phyloP scores from a whole-genome alignment of 2,888 invertebrate genomes.

The Aphodius granarius region DNA sequence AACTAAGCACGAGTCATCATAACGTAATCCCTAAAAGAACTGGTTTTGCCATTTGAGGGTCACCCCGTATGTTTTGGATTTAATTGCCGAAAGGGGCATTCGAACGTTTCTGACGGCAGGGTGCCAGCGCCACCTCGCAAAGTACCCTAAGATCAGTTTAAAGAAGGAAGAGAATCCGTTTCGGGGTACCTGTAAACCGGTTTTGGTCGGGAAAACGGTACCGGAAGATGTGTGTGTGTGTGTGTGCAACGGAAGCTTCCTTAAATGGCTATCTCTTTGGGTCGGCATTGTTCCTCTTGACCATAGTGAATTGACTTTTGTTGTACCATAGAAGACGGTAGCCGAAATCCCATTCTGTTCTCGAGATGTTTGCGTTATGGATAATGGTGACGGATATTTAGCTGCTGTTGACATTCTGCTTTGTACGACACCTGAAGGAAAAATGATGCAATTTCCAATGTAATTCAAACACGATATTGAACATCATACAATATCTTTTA shows the following conservation, averaged over 20 bases:
- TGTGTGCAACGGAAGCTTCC: conserved; percentile 15
- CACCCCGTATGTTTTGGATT: not conserved
- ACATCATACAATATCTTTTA: too few species aligned
- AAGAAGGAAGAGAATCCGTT: not conserved
- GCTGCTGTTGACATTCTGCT: too few species aligned
- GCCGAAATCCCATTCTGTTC: not conserved
- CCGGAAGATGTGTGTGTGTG: conserved; percentile 18
- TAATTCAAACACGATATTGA: too few species aligned
- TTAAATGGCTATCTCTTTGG: conserved; percentile 8
- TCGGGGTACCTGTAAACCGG: conserved; percentile 23
- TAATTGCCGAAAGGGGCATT: not conserved
- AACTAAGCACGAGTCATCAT: conserved; percentile 9
- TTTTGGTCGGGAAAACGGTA: conserved; percentile 5
- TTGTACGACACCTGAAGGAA: too few species aligned
- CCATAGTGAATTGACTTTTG: conserved; percentile 29
- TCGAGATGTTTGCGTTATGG: conserved; percentile 25
- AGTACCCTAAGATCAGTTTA: not conserved
- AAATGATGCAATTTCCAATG: too few species aligned
- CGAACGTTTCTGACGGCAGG: not conserved
- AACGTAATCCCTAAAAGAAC: not conserved
- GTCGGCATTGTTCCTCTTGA: conserved; percentile 22
- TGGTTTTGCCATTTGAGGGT: not conserved
- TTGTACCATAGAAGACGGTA: conserved; percentile 13
- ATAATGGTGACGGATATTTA: too few species aligned
- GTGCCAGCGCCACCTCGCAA: not conserved